phyloP scores from a whole-genome alignment of 2,888 invertebrate genomes.

The Perizoma affinitatum region DNA sequence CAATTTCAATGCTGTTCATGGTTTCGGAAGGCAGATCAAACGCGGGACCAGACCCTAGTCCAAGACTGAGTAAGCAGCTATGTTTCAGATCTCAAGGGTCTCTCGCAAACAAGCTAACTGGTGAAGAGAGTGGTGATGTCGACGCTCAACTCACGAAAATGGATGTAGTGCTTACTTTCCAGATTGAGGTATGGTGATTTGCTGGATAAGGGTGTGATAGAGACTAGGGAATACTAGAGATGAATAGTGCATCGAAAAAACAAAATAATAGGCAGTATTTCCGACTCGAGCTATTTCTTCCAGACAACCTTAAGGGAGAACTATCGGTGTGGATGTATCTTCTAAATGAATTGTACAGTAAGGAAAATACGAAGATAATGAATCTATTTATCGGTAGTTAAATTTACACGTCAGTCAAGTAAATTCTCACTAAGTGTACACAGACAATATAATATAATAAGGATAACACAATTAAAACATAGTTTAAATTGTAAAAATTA shows the following conservation, averaged over 20 bases:
- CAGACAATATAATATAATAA: no score
- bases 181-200: conserved; percentile 90
- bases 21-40: conserved; percentile 67
- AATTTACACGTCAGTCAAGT: no score
- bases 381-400: no score
- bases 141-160: conserved; percentile 98
- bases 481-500: no score
- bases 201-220: conserved; percentile 1
- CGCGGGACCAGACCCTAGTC: conserved; percentile 82
- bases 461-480: no score
- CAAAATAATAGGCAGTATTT: no score
- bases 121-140: conserved; percentile 97
- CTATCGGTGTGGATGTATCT: no score
- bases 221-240: not conserved
- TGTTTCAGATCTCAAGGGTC: conserved; percentile 94
- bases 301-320: no score
- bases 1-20: conserved; percentile 18
- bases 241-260: not conserved
- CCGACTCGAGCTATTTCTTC: no score
- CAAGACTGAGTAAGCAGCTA: conserved; percentile 85
- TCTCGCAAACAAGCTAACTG: conserved; percentile 94
- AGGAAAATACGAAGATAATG: no score
- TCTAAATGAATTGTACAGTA: no score
- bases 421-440: no score
- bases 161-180: conserved; percentile 98